Evolutionary conservation across 2,113 vertebrate species (phyloP), one percentile per base, ranked within the genome.

Genomic region (Budorcas taxicolor): DNA sequence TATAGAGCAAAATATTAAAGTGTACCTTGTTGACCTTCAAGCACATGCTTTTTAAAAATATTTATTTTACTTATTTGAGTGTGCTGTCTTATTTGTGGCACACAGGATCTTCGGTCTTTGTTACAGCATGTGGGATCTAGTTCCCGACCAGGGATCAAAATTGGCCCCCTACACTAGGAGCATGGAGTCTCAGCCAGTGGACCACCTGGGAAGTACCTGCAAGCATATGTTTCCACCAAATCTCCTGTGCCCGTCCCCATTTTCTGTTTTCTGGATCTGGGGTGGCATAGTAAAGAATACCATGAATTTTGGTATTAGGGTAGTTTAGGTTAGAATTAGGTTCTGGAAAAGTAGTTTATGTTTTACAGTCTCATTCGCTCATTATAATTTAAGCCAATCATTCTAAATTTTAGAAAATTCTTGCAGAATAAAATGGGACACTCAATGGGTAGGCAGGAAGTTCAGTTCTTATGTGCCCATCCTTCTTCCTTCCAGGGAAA

Each of bases 381-480:
- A 52, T 23, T 71, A 5, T 74, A 92, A 76, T 29, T 95, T 52
- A 89, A 53, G 62, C 86, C 53, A 74, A 29, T 40, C 15, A 74
- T 58, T 17, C 23, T 36, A 21, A 74, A 11, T 80, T 93, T 84
- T 55, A 67, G 25, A 33, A 91, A 64, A n/a, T 9, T 86, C 6
- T 83, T 89, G 6, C 21, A 90, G 29, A 90, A 84, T 82, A 36
- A 93, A 96, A 81, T 58, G 25, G 83, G 27, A 83, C 23, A 83
- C 5, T 7, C 3, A 82, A 3, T 25, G 1, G 3, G 3, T 4
- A 23, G 47, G 19, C 13, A 67, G 67, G 55, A 84, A 6, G 2
- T 36, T 16, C 21, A 31, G 4, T 7, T 84, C 3, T 58, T 60
- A 50, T 4, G 1, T 43, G 17, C 10, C 9, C 55, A 67, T 3